These are phyloP conservation scores for Dastarcus helophoroides DNA, from an alignment of 2,888 invertebrate species.

Conservation along the genomic window DNA sequence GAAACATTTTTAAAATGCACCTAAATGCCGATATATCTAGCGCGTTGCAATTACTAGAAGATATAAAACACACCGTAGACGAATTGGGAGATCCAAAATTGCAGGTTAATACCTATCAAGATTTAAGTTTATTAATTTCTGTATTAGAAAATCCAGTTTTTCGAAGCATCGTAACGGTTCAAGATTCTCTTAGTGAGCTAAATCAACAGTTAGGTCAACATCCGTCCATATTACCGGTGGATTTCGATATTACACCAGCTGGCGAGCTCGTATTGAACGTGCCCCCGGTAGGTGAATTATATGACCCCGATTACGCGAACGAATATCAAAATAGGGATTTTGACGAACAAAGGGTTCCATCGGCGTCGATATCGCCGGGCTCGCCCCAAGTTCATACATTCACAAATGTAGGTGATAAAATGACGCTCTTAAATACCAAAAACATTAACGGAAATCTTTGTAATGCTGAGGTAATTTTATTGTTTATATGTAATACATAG, in stretches of 20 bases:
- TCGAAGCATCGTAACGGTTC: slow-evolving; percentile 77
- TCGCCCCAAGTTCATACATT: slow-evolving; percentile 64
- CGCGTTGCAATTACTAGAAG: slow-evolving; percentile 79
- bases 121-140: slow-evolving; percentile 70
- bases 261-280: slow-evolving; percentile 55
- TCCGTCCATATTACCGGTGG: slow-evolving; percentile 84
- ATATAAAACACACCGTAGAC: slow-evolving; percentile 75
- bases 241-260: slow-evolving; percentile 82
- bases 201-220: slow-evolving; percentile 80
- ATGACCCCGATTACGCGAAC: slow-evolving; percentile 43
- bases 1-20: slow-evolving; percentile 35
- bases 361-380: slow-evolving; percentile 59
- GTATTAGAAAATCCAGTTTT: slow-evolving; percentile 84
- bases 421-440: slow-evolving; percentile 67
- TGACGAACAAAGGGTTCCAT: slow-evolving; percentile 70
- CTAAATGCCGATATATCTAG: slow-evolving; percentile 70
- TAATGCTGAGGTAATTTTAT: slow-evolving; percentile 57
- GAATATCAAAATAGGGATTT: slow-evolving; percentile 42
- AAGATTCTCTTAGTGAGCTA: slow-evolving; percentile 81
- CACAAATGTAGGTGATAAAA: slow-evolving; percentile 68
- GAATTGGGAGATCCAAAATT: slow-evolving; percentile 74
- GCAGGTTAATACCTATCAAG: slow-evolving; percentile 62
- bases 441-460: slow-evolving; percentile 43
- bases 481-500: too few relatives aligned
- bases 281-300: slow-evolving; percentile 46